Conservation (phyloP, 2,888 invertebrate species). For the Campopleginae sp. region DNA sequence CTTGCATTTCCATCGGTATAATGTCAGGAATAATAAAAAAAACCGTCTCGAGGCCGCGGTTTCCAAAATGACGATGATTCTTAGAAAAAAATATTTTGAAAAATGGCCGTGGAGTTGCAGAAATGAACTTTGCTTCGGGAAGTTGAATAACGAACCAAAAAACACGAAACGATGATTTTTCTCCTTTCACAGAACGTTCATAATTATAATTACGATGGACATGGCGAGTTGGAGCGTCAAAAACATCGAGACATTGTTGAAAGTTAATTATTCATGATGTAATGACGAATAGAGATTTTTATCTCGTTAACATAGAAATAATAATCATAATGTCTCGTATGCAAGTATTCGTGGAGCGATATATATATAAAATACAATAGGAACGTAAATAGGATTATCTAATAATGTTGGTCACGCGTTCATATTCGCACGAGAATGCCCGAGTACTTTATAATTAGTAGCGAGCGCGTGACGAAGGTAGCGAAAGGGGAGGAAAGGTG, state of each 20-base stretch:
- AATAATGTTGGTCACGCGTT: conserved; percentile 59
- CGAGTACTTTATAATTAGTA: conserved; percentile 57
- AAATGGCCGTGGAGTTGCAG: no score
- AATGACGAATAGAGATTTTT: conserved; percentile 18
- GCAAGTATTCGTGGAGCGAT: background rate
- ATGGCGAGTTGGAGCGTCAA: background rate
- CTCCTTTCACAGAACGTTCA: background rate
- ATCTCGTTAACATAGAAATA: conserved; percentile 16
- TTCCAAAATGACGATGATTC: no score
- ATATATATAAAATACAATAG: conserved; percentile 1
- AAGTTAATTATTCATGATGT: background rate
- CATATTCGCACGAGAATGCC: conserved; percentile 52
- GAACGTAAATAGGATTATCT: conserved; percentile 54
- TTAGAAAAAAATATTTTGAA: no score
- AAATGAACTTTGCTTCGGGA: no score
- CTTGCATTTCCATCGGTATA: background rate
- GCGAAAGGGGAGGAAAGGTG: conserved; percentile 11
- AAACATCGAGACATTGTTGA: background rate
- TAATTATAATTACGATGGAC: background rate
- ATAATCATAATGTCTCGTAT: conserved; percentile 13
- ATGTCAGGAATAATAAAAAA: no score
- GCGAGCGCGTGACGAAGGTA: conserved; percentile 21
- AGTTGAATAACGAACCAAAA: no score
- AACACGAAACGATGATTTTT: no score
- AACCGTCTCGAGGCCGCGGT: no score